phyloP scores from a whole-genome alignment of 2,888 invertebrate species.

The Scrobipalpa costella region DNA sequence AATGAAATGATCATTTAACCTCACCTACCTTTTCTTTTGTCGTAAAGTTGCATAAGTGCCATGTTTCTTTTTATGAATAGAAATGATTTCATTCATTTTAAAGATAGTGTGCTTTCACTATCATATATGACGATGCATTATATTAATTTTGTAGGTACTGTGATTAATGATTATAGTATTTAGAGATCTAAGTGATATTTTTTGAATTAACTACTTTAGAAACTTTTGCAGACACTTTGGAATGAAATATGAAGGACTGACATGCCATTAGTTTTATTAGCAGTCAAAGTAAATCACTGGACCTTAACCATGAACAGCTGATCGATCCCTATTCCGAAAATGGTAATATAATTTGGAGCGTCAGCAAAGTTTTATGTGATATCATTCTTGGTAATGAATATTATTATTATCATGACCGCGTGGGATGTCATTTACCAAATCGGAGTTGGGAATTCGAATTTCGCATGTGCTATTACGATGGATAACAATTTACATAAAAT shows the following conservation, averaged over 20 bases:
- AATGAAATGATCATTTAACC: no score
- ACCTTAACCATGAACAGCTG: not conserved
- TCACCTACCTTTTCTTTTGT: no score
- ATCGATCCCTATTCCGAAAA: constrained; percentile 1
- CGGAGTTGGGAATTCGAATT: constrained; percentile 13
- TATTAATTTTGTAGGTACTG: no score
- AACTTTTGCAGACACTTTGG: no score
- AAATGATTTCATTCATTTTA: no score
- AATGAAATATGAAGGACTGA: not conserved
- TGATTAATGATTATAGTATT: no score
- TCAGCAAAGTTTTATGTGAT: constrained; percentile 22
- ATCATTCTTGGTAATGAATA: constrained; percentile 25
- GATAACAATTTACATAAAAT: not conserved
- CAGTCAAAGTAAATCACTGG: not conserved
- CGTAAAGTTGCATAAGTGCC: no score
- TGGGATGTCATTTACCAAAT: constrained; percentile 23
- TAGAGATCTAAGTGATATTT: no score
- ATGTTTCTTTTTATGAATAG: no score
- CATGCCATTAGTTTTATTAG: not conserved
- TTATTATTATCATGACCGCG: constrained; percentile 25
- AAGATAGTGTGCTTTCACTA: no score
- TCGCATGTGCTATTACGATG: not conserved
- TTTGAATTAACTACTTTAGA: no score
- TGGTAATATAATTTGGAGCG: constrained; percentile 19
- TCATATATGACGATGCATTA: no score